Percentiles rank a stretch among this genome's conserved stretches.
phyloP scores from a whole-genome alignment of 1,140 invertebrate species.

The Drosophila pseudoananassae region DNA sequence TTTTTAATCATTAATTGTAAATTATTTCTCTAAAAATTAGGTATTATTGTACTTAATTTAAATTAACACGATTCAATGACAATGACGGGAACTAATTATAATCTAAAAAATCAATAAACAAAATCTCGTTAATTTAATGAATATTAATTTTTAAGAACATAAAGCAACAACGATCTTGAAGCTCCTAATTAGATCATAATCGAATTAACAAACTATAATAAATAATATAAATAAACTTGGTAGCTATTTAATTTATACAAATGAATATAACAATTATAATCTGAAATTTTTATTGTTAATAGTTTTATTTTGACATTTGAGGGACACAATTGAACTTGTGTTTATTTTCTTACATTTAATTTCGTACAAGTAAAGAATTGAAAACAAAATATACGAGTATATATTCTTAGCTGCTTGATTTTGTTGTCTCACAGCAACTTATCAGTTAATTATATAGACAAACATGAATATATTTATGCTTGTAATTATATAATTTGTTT shows the following conservation, averaged over 20 bases:
- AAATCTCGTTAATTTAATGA: conserved; percentile 74
- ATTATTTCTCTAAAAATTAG: conserved; percentile 72
- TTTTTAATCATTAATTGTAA: conserved; percentile 76
- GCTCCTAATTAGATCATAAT: conserved; percentile 80
- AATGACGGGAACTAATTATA: conserved; percentile 35
- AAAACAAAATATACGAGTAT: conserved; percentile 49
- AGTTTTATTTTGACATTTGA: conserved; percentile 45
- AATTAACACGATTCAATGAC: conserved; percentile 56
- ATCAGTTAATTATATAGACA: conserved; percentile 48
- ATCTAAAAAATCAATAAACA: conserved; percentile 1
- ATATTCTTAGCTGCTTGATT: conserved; percentile 38
- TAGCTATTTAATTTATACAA: conserved; percentile 63
- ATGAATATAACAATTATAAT: conserved; percentile 45
- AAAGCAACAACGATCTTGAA: conserved; percentile 81
- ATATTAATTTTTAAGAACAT: conserved; percentile 71
- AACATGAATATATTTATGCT: conserved; percentile 43
- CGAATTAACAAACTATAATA: conserved; percentile 51
- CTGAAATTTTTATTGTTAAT: conserved; percentile 61
- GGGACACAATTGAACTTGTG: conserved; percentile 26
- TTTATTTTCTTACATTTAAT: conserved; percentile 57
- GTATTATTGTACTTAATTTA: conserved; percentile 82
- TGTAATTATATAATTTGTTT: conserved; percentile 69
- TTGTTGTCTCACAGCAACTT: conserved; percentile 16
- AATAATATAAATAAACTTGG: conserved; percentile 59
- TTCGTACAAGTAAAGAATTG: conserved; percentile 54